Evolutionary conservation across 2,113 vertebrate species (phyloP).

Genomic region (Melanerpes aurifrons): DNA sequence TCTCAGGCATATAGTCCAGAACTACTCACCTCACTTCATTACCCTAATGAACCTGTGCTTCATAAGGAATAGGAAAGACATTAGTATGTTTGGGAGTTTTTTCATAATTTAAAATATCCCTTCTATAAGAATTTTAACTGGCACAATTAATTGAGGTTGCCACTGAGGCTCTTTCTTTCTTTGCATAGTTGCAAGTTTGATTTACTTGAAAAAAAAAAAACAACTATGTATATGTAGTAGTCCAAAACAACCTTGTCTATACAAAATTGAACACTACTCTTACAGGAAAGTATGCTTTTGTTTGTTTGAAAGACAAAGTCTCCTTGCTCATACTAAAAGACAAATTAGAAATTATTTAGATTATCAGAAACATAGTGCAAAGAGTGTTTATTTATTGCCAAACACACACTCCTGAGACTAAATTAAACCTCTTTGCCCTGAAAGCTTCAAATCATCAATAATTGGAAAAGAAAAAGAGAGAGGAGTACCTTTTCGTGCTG

Average conservation of each 20-base stretch:
- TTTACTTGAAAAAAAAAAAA: neutral
- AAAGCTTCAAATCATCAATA: neutral
- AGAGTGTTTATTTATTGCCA: conserved; percentile 12
- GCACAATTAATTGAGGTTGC: neutral
- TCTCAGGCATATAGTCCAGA: neutral
- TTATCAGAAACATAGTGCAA: neutral
- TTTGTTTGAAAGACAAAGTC: neutral
- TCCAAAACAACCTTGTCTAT: neutral
- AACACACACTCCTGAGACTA: conserved; percentile 14
- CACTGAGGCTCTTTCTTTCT: neutral
- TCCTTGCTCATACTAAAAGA: neutral
- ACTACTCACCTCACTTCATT: neutral
- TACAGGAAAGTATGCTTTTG: neutral
- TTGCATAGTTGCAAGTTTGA: neutral
- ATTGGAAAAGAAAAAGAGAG: neutral
- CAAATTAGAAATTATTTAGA: neutral
- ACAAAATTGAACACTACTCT: neutral
- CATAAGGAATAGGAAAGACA: neutral
- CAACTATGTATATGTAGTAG: neutral
- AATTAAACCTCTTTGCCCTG: neutral
- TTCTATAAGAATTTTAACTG: neutral
- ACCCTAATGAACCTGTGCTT: neutral
- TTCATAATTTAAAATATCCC: neutral
- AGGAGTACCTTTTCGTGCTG: neutral
- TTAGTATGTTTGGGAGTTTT: neutral